Evolutionary conservation across 2,113 vertebrate genomes (phyloP), one percentile per base, ranked within the genome.

Genomic region (Pandion haliaetus): DNA sequence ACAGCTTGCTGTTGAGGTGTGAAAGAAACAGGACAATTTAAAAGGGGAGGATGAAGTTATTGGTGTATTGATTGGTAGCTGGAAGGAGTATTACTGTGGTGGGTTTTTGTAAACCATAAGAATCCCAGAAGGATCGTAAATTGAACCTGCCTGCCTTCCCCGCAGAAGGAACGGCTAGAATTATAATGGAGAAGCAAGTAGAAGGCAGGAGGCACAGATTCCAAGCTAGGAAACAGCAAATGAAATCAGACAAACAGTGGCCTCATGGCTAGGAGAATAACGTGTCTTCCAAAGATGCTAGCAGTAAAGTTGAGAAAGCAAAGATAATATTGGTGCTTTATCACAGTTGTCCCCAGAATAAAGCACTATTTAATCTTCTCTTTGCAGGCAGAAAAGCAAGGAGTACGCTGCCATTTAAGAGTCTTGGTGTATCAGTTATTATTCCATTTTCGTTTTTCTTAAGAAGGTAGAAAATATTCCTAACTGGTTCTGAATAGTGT

Each of bases 401-500:
- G 67, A 81, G 28, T 36, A 14, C 36, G 82, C 57, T 90, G 86
- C 58, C 49, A 62, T 49, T 73, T 80, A 72, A 65, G 79, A 86
- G 49, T 28, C 36, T 7, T 85, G 26, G 73, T 50, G 19, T 73
- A 83, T 88, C 76, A 67, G 89, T 92, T 94, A n/a, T 87, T 90
- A 69, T 86, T 82, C 36, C 13, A 31, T 88, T 96, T 95, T 57
- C 69, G 82, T 86, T 85, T 72, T 70, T 85, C 57, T 79, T 54
- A 78, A 59, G 44, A 80, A 88, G 40, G 52, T 38, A 91, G 76
- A 79, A 97, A 84, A 82, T 83, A 93, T 78, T 90, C 94, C 76
- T 92, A 79, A 65, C n/a, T 86, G 87, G 62, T 83, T 94, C 72
- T 92, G 73, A 90, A 76, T 32, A 57, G 59, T 90, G 55, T 81